phyloP scores from a whole-genome alignment of 92 coral and sea anemone species.

The Parazoanthus darwini region DNA sequence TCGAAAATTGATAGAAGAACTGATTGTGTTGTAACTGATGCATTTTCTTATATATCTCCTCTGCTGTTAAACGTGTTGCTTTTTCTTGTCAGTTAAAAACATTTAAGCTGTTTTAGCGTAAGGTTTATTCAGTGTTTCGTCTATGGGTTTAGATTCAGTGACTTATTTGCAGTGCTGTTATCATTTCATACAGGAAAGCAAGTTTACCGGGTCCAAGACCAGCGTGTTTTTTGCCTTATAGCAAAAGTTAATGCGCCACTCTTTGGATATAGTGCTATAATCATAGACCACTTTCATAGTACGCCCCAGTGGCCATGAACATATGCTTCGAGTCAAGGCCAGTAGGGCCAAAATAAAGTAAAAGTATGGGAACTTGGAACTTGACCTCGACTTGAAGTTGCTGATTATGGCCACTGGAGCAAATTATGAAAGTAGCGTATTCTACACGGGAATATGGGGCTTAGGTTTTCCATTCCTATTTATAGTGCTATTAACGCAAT shows the following conservation, averaged over 20 bases:
- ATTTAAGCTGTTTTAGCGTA: neutral
- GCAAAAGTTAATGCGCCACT: too few relatives aligned
- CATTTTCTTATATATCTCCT: neutral
- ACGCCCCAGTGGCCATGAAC: too few relatives aligned
- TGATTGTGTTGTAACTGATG: neutral
- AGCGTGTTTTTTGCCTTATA: too few relatives aligned
- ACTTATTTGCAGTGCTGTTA: neutral
- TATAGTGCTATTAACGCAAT: neutral
- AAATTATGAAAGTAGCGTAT: too few relatives aligned
- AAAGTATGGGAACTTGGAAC: neutral
- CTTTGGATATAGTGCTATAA: too few relatives aligned
- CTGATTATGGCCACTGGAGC: too few relatives aligned
- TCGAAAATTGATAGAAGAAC: neutral
- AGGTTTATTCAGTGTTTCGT: neutral
- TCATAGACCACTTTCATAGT: too few relatives aligned
- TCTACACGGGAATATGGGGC: constrained; percentile 32
- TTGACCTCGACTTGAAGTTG: too few relatives aligned
- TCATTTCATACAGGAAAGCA: constrained; percentile 51
- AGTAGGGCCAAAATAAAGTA: too few relatives aligned
- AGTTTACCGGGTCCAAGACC: too few relatives aligned
- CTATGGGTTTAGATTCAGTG: neutral
- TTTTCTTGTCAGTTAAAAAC: neutral
- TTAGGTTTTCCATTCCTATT: neutral
- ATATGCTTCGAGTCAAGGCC: too few relatives aligned
- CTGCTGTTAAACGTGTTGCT: neutral